Base-by-base conservation (phyloP, 2,113 vertebrate species). In the Physeter macrocephalus region DNA sequence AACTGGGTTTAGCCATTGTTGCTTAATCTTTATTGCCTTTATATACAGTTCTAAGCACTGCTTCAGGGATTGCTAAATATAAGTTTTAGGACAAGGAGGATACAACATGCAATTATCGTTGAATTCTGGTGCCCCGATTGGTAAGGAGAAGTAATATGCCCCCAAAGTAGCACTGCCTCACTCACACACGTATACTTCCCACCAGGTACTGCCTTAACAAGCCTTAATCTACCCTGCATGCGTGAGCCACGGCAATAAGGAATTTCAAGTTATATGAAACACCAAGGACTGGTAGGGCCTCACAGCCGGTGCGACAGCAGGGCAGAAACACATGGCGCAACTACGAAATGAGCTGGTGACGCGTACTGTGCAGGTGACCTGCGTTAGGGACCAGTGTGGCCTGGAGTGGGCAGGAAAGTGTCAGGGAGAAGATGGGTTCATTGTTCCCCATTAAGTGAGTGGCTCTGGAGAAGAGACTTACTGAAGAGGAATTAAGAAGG, bases 1-100 rank as follows among this genome's bases (percentile, higher is more conserved):
- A 89, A 81, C 43, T 61, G 29, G 20, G 49, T 61, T 90, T 78
- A 74, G 90, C 72, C 80, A 94, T 92, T 96, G 83, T 92, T 95
- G 59, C 29, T 78, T 67, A 78, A 94, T 92, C 17, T 67, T 75
- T 62, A 34, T 57, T 83, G 80, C 94, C 36, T 80, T 92, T 96
- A 61, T 34, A 46, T 23, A 83, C 8, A 62, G 78, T 75, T 88
- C 72, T 74, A 36, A 92, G 83, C 92, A 71, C 17, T 29, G 52
- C 64, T 93, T 91, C 39, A 39, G 43, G 8, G 52, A 81, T 71
- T 80, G 52, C 59, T 85, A 77, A 97, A 81, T 80, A 71, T 10
- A 82, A 34, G 31, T 67, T 94, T 91, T 88, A 82, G 36, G 52
- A 71, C 39, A 88, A 83, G n/a, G 61, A 95, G 29, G 21, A 43